A percentile compares a stretch with the other conserved stretches of the same genome.
phyloP scores from a whole-genome alignment of 1,140 invertebrate species.

The Macrobrachium rosenbergii region DNA sequence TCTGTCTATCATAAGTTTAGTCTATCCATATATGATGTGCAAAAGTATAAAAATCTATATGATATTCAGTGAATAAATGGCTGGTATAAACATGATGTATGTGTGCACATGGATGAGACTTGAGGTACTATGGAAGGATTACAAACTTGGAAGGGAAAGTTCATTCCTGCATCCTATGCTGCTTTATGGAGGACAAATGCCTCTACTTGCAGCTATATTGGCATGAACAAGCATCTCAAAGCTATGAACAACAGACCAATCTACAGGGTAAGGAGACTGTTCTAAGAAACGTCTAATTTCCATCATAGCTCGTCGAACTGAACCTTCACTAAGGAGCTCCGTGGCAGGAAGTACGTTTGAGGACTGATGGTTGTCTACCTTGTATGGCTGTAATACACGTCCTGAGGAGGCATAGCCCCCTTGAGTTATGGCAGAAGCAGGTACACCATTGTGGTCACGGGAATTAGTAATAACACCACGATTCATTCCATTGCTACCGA shows the following conservation, averaged over 20 bases:
- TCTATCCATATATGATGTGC: no score
- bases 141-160: no score
- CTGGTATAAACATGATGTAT: no score
- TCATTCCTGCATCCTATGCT: no score
- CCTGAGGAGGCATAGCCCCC: slow-evolving; percentile 23
- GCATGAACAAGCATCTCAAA: slow-evolving; percentile 41
- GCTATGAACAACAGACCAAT: slow-evolving; percentile 28
- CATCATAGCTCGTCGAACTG: slow-evolving; percentile 36
- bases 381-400: slow-evolving; percentile 30
- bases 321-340: slow-evolving; percentile 25
- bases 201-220: slow-evolving; percentile 24
- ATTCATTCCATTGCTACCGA: slow-evolving; percentile 30
- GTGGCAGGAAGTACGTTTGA: slow-evolving; percentile 12
- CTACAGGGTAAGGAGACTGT: slow-evolving; percentile 38
- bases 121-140: no score
- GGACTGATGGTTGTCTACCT: slow-evolving; percentile 36
- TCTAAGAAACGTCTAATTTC: slow-evolving; percentile 29
- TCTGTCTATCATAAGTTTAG: no score
- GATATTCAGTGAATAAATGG: not conserved
- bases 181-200: slow-evolving; percentile 26
- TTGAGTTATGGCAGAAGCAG: slow-evolving; percentile 9
- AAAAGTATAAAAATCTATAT: not conserved
- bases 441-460: slow-evolving; percentile 18
- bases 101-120: not conserved
- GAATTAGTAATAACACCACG: slow-evolving; percentile 26